phyloP scores from a whole-genome alignment of 2,888 invertebrate species.

The Drosophila koepferae region DNA sequence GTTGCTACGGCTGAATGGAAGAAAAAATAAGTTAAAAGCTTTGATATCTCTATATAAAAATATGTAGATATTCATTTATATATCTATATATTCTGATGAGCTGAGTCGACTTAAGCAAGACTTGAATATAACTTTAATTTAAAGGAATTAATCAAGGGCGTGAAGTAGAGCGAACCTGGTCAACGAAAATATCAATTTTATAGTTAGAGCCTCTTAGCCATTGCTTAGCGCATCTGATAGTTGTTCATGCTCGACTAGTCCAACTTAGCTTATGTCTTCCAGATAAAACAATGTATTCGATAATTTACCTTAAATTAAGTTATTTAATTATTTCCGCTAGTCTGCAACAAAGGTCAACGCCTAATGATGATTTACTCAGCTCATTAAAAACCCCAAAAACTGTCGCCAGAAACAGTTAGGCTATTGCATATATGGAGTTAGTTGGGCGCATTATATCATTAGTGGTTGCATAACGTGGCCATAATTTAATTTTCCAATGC shows the following conservation, averaged over 20 bases:
- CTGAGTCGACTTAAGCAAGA: too few species aligned
- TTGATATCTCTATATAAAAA: too few species aligned
- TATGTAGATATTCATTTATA: too few species aligned
- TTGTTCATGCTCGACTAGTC: background rate
- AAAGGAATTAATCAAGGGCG: too few species aligned
- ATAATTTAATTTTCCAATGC: constrained; percentile 80
- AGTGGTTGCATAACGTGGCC: constrained; percentile 69
- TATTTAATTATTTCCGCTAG: constrained; percentile 60
- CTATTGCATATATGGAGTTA: constrained; percentile 9
- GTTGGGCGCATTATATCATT: constrained; percentile 67
- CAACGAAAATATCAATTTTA: too few species aligned
- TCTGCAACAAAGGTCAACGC: constrained; percentile 59
- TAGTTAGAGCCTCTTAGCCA: background rate
- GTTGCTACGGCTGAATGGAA: background rate
- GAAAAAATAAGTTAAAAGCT: background rate
- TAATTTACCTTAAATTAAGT: constrained; percentile 15
- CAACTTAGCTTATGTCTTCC: background rate
- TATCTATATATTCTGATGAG: too few species aligned
- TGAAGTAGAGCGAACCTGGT: too few species aligned
- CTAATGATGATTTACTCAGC: constrained; percentile 26
- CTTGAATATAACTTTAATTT: too few species aligned
- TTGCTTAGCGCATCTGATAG: background rate
- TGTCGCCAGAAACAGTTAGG: constrained; percentile 34
- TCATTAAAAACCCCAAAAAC: background rate
- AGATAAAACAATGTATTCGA: constrained; percentile 24